A percentile compares a stretch with the other conserved stretches of the same genome.
These are phyloP conservation scores for Gymnoscopelus microlampas DNA, from an alignment of 2,797 vertebrate genomes.

Conservation along the genomic window DNA sequence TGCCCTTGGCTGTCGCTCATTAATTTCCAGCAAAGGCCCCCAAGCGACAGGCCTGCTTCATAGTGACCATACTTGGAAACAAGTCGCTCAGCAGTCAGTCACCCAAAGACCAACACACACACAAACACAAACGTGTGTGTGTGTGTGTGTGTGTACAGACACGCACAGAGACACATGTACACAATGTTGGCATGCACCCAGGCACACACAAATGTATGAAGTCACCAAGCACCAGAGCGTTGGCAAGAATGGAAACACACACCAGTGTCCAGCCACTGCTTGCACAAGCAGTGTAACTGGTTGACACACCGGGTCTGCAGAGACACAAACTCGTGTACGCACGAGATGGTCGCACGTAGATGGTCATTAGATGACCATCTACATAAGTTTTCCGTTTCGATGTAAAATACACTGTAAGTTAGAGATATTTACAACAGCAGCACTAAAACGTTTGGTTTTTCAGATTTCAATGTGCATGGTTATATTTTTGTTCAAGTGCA, in stretches of 20 bases:
- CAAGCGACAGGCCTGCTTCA: slow-evolving; percentile 87
- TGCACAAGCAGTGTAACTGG: not conserved
- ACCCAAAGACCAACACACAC: slow-evolving; percentile 33
- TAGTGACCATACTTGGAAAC: slow-evolving; percentile 93
- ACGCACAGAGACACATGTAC: not conserved
- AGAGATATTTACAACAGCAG: no score
- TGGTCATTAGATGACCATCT: no score
- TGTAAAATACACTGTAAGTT: no score
- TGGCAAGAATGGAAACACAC: slow-evolving; percentile 1
- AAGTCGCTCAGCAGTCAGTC: slow-evolving; percentile 68
- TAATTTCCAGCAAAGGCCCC: slow-evolving; percentile 90
- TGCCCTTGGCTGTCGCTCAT: slow-evolving; percentile 91
- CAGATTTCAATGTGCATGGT: no score
- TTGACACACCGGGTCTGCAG: not conserved
- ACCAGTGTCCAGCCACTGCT: not conserved
- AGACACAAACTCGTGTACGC: not conserved
- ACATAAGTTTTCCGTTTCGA: no score
- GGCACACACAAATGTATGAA: not conserved
- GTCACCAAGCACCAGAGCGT: not conserved
- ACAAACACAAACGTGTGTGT: not conserved
- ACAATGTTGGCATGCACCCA: not conserved
- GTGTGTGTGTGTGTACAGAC: not conserved
- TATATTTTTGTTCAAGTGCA: no score
- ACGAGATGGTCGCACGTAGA: no score
- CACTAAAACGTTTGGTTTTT: no score